Base-by-base conservation (phyloP, 2,888 invertebrate genomes). In the Agonopterix arenella region DNA sequence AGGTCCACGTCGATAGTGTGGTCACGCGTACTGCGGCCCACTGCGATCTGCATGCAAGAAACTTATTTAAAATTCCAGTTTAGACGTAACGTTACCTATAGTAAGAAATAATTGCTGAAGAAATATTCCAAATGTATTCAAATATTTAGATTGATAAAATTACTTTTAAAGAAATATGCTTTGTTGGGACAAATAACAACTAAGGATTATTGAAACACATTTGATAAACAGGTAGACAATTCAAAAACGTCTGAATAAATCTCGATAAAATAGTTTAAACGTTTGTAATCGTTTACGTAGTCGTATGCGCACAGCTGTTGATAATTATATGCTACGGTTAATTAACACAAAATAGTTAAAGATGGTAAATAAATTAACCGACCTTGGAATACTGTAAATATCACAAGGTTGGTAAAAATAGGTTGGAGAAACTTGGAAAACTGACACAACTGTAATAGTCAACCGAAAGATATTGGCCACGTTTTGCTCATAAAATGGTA, bases 1-100 rank as follows among this genome's bases (percentile, higher is more conserved):
- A 99, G 86, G 84, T 99, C 98, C 28, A 98, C 97, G 82, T 99
- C 98, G 40, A 99, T 97, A 46, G 91, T 91, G 66, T 95, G 94
- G 68, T 97, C 97, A 64, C 95, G 94, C 0, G 97, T 96, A 56
- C 94, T 93, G 52, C 98, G 91, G 0, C 98, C 98, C 43, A 99
- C 93, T 0, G 97, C 97, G 47, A 98, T 98, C 94, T 95, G 50
- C 8, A 37, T 8, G 11, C 8, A 8, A 46, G 9, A 46, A 16
- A 46, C 13, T 28, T 28, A 28, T 5, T 28, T 28, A 7, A 28
- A 28, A 28, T 28, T 28, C 7, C 28, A 28, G 28, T 28, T 28
- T 7, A 28, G 4, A 28, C 28, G 5, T 28, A 13, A n/a, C n/a
- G n/a, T n/a, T n/a, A n/a, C 2, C 13, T 13, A 18, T 18, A 7